phyloP scores from a whole-genome alignment of 1,140 invertebrate species.

The Drosophila guanche region DNA sequence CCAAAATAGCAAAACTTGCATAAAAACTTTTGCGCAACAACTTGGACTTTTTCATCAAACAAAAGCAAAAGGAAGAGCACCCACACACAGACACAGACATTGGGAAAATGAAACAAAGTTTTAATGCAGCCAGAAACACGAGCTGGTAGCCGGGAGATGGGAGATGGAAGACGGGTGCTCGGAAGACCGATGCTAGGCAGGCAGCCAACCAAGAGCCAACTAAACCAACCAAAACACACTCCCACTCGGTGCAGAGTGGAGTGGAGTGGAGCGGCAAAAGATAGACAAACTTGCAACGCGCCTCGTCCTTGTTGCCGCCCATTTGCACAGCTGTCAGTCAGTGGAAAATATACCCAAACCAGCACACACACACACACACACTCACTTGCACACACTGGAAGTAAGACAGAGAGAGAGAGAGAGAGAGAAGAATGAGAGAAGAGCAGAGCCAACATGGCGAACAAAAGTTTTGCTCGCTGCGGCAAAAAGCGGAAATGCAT shows the following conservation, averaged over 20 bases:
- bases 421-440: slow-evolving; percentile 2
- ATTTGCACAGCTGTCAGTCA: slow-evolving; percentile 78
- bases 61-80: slow-evolving; percentile 62
- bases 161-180: neutral
- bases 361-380: slow-evolving; percentile 44
- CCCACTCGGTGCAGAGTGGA: slow-evolving; percentile 1
- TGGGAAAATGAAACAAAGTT: slow-evolving; percentile 74
- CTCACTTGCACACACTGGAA: neutral
- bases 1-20: slow-evolving; percentile 82
- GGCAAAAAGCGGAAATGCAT: slow-evolving; percentile 83
- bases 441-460: slow-evolving; percentile 64
- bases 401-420: slow-evolving; percentile 3
- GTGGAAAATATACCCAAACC: slow-evolving; percentile 66
- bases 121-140: slow-evolving; percentile 60
- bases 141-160: too few relatives aligned
- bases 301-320: slow-evolving; percentile 58
- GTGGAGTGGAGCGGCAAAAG: slow-evolving; percentile 4
- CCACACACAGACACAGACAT: neutral
- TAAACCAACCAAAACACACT: slow-evolving; percentile 31
- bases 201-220: slow-evolving; percentile 38
- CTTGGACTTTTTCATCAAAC: slow-evolving; percentile 81
- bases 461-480: slow-evolving; percentile 78
- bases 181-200: slow-evolving; percentile 37
- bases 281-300: slow-evolving; percentile 48
- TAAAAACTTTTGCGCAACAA: slow-evolving; percentile 81